Evolutionary conservation across 2,888 invertebrate species (phyloP).

Genomic region (Melipona beecheii): DNA sequence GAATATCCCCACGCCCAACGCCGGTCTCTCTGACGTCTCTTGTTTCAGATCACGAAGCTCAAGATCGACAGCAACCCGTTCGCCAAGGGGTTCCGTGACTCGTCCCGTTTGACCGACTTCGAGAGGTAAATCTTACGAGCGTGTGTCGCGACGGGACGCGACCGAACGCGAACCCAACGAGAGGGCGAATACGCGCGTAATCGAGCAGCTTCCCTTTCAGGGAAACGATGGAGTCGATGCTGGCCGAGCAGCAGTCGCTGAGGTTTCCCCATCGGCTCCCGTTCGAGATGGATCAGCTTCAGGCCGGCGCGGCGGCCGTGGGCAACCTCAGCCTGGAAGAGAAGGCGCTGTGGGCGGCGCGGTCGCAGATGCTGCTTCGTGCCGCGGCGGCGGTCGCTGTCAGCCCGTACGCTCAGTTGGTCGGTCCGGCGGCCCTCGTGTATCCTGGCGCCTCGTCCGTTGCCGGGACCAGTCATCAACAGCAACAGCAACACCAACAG

Average conservation of each 20-base stretch:
- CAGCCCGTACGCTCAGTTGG: conserved; percentile 86
- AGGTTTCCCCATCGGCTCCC: conserved; percentile 91
- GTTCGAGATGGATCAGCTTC: conserved; percentile 87
- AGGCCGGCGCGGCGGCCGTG: conserved; percentile 84
- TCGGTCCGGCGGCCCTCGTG: conserved; percentile 83
- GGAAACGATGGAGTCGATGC: conserved; percentile 95
- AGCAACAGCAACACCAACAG: conserved; percentile 72
- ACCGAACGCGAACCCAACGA: too few relatives aligned
- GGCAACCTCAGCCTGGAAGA: conserved; percentile 91
- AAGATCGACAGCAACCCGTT: conserved; percentile 95
- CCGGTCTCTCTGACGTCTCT: not conserved
- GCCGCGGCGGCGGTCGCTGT: conserved; percentile 88
- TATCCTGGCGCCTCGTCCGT: conserved; percentile 83
- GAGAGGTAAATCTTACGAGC: conserved; percentile 86
- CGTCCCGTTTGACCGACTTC: conserved; percentile 91
- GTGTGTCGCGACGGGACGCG: not conserved
- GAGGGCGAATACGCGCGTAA: conserved; percentile 74
- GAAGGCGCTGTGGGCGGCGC: conserved; percentile 90
- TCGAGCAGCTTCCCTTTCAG: conserved; percentile 86
- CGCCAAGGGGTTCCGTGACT: conserved; percentile 93
- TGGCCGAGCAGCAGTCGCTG: conserved; percentile 93
- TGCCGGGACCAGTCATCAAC: conserved; percentile 76
- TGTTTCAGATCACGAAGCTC: conserved; percentile 90
- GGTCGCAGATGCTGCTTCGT: conserved; percentile 90
- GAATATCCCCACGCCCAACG: not conserved